Base-by-base conservation (phyloP, 1,140 invertebrate genomes). In the Nasonia giraulti region DNA sequence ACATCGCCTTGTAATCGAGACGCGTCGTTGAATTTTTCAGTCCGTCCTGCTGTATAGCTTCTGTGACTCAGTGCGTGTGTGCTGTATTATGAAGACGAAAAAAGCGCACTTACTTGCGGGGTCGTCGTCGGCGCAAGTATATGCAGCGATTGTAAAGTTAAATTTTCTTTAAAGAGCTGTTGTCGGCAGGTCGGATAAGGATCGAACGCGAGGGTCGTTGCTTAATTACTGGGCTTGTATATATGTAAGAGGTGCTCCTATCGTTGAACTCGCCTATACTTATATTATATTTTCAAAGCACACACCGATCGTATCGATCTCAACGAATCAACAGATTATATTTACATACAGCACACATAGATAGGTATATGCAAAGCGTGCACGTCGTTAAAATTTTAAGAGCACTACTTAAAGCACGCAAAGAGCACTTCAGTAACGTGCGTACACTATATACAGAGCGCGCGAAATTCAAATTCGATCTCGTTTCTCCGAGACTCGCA, bases 381-480 rank as follows among this genome's bases (percentile, higher is more conserved):
- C 14, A 17, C 17, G 55, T 62, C 55, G 55, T 62, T 62, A 62
- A 62, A 62, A 62, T 62, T 62, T 62, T 62, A 62, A 62, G 55
- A 62, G 55, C 55, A 50, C 6, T 62, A 50, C 6, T 62, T n/a
- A n/a, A n/a, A n/a, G n/a, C n/a, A n/a, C n/a, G n/a, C n/a, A n/a
- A n/a, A n/a, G n/a, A n/a, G n/a, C n/a, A 37, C 40, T 71, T 27
- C 23, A 71, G 27, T 31, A n/a, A 69, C 20, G n/a, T 31, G 12
- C 0, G 33, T 27, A 37, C 55, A n/a, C n/a, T n/a, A n/a, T 14
- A 2, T 55, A 0, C 20, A 7, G n/a, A 2, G 7, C 27, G 23
- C 55, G 77, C 20, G 68, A 81, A 81, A 81, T 81, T 81, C 37
- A 81, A 81, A 81, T 73, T 5, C 40, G 68, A 81, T 14, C 62